Base-by-base conservation (phyloP, 2,888 invertebrate species). In the Acrobasis consociella region DNA sequence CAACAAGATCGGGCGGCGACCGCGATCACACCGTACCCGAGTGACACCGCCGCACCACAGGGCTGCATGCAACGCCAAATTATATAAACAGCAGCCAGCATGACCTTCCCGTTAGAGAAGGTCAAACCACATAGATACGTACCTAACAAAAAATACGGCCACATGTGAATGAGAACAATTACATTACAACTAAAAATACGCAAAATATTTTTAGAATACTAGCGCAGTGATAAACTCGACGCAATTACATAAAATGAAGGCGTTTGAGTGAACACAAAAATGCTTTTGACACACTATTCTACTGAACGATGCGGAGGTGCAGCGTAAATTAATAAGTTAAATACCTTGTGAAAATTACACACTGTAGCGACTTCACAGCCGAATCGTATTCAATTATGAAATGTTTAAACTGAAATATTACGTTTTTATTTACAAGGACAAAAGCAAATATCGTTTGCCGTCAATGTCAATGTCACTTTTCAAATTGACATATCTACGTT, bases 31-130 rank as follows among this genome's bases (percentile, higher is more conserved):
- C 75, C 67, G 61, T 65, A 58, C 62, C 61, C 65, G 69, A 73
- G 70, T 82, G 80, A 73, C n/a, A 9, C 10, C 31, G 10, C 73
- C 73, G 70, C 66, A 56, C 42, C 39, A 22, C 42, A 67, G 62
- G 53, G 68, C 62, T 58, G 62, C 42, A 62, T 46, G 64, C 10
- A 62, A 11, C 63, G 49, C 69, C 49, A 78, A 83, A 86, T 86
- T 86, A 87, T 84, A 83, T 85, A 86, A 86, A 89, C 84, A 82
- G 39, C 39, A 59, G 10, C 69, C 70, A 72, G 72, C 76, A 72
- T 87, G 90, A 91, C 90, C 90, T 91, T 91, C 78, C 81, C 74
- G 22, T 64, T 64, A 49, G 61, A 80, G 84, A 89, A 91, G 90
- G 90, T 90, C 89, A 86, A 55, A 61, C 63, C 55, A 46, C 62